Conservation (phyloP, 2,113 vertebrate genomes). For the Osmerus mordax region DNA sequence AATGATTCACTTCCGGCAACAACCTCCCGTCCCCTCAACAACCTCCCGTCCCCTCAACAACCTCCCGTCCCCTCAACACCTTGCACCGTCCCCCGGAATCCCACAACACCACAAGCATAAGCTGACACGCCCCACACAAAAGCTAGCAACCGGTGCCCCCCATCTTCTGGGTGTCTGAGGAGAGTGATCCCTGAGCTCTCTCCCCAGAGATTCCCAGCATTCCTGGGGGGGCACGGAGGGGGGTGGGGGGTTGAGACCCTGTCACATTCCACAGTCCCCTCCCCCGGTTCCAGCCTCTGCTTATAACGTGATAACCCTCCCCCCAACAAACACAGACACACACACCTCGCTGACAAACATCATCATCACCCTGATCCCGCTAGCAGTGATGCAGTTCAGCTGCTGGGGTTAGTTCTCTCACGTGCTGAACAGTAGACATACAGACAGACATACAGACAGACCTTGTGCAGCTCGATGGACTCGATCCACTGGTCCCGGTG, state of each 20-base stretch:
- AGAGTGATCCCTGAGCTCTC: conserved; percentile 39
- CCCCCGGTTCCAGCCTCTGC: background rate
- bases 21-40: background rate
- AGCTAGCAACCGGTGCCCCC: too few relatives aligned
- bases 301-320: conserved; percentile 4
- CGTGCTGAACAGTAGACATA: background rate
- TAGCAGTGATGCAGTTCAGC: background rate
- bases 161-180: conserved; percentile 38
- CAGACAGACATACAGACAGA: conserved; percentile 58
- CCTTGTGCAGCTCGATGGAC: conserved; percentile 94
- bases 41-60: too few relatives aligned
- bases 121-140: too few relatives aligned
- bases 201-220: conserved; percentile 42
- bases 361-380: conserved; percentile 12
- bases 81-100: background rate
- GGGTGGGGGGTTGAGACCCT: conserved; percentile 7
- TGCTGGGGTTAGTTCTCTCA: background rate
- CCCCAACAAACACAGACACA: conserved; percentile 42
- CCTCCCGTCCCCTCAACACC: too few relatives aligned
- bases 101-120: conserved; percentile 17
- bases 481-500: conserved; percentile 95
- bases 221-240: conserved; percentile 13
- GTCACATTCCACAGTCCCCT: conserved; percentile 19
- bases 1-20: background rate
- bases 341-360: conserved; percentile 46